Evolutionary conservation across 2,888 invertebrate genomes (phyloP), one percentile per base, ranked within the genome.

Genomic region (Brenthis hecate): DNA sequence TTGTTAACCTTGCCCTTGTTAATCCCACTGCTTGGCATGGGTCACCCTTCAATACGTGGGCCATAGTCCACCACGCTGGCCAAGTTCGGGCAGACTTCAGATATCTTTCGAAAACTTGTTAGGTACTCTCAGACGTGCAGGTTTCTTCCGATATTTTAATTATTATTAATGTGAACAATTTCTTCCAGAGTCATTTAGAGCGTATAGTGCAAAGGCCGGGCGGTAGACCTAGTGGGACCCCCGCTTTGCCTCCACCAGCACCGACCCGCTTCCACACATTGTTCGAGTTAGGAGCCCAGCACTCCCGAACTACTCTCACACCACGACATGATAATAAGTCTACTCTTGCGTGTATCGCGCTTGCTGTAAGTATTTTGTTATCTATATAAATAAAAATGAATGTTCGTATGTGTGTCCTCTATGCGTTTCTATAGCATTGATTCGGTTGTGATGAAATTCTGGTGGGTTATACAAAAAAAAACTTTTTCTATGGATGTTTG

Each of bases 201-300:
- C 96, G 96, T 80, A 98, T 98, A 82, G 95, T 98, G 69, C 97
- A 98, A 85, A 94, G 97, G 76, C 97, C 97, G 0, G 95, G 95
- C 1, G 95, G 93, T 71, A 92, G 93, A 14, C 81, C 81, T 2
- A 83, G 85, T 1, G 78, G 84, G 0, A 77, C 79, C 48, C 89
- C 87, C 2, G 92, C 92, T 0, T 76, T 92, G 0, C 91, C 92
- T 0, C 89, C 92, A 0, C 89, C 91, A 0, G 91, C 91, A 0
- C 92, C 91, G 2, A 95, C 95, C 62, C 94, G 96, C 53, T 97
- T 98, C 85, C 97, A 97, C 69, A 96, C 96, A 36, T 94, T 97
- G n/a, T 98, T 98, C 85, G 97, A 98, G 82, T 91, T 98, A 75
- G 95, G 96, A 0, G 94, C 94, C 0, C 94, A 93, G 65, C 95